Conservation (phyloP, 1,140 invertebrate species). For the Plodia interpunctella region DNA sequence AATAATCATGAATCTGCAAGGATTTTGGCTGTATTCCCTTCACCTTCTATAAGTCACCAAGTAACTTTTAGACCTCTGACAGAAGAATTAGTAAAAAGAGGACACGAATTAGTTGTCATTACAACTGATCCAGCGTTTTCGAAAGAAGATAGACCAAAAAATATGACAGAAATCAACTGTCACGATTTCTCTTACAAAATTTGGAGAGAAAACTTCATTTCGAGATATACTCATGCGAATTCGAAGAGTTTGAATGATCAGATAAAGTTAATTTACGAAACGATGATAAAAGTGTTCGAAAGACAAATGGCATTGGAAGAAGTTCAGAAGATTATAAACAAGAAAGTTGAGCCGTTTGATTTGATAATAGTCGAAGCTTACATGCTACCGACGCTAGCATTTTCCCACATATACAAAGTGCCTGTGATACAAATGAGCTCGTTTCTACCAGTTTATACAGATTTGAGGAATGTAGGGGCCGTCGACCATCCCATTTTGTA, state of each 20-base stretch:
- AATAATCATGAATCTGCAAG: conserved; percentile 25
- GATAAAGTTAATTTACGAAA: conserved; percentile 17
- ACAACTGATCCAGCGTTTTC: conserved; percentile 34
- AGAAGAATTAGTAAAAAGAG: conserved; percentile 23
- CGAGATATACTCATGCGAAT: conserved; percentile 12
- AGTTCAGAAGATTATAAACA: conserved; percentile 39
- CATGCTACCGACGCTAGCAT: conserved; percentile 28
- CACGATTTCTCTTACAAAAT: conserved; percentile 29
- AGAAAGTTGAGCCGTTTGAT: conserved; percentile 43
- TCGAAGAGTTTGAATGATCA: conserved; percentile 17
- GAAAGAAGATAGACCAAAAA: conserved; percentile 19
- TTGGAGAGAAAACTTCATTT: conserved; percentile 14
- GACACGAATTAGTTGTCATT: conserved; percentile 42
- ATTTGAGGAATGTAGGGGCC: conserved; percentile 51
- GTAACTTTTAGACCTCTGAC: conserved; percentile 53
- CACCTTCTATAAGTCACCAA: conserved; percentile 63
- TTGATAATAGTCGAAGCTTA: conserved; percentile 46
- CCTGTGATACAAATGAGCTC: conserved; percentile 62
- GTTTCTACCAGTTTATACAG: conserved; percentile 24
- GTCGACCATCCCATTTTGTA: conserved; percentile 66
- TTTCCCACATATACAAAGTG: conserved; percentile 55
- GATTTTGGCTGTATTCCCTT: conserved; percentile 67
- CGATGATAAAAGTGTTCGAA: conserved; percentile 25
- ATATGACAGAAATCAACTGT: conserved; percentile 39
- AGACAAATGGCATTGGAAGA: conserved; percentile 31